These are phyloP conservation scores for Crotalus viridis DNA, from an alignment of 2,113 vertebrate species.

Conservation along the genomic window DNA sequence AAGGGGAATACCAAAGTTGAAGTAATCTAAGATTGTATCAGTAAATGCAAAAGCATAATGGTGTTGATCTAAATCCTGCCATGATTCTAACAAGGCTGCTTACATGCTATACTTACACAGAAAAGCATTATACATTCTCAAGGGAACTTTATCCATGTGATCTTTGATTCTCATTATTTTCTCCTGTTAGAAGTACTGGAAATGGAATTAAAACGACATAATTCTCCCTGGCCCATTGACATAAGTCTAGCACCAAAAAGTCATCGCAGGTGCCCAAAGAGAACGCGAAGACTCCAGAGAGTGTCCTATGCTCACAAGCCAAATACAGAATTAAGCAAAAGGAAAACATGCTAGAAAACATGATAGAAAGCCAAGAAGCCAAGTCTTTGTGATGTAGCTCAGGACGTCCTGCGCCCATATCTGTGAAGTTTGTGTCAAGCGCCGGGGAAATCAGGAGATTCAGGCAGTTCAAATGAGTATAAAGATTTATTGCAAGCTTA, in stretches of 20 bases:
- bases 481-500: background rate
- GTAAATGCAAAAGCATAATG: background rate
- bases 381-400: background rate
- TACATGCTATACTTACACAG: background rate
- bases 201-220: background rate
- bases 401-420: background rate
- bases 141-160: background rate
- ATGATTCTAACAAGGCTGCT: background rate
- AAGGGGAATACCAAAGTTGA: background rate
- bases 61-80: background rate
- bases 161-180: background rate
- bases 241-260: background rate
- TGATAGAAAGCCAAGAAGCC: background rate
- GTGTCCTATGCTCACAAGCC: background rate
- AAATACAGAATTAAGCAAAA: background rate
- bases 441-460: background rate
- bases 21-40: background rate
- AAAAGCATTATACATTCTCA: background rate
- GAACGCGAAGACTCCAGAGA: background rate
- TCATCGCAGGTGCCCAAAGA: background rate
- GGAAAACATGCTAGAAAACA: background rate
- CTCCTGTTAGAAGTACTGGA: background rate
- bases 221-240: background rate
- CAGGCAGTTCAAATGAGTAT: background rate
- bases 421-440: background rate